Conservation (phyloP, 2,113 vertebrate genomes). For the Apus apus region DNA sequence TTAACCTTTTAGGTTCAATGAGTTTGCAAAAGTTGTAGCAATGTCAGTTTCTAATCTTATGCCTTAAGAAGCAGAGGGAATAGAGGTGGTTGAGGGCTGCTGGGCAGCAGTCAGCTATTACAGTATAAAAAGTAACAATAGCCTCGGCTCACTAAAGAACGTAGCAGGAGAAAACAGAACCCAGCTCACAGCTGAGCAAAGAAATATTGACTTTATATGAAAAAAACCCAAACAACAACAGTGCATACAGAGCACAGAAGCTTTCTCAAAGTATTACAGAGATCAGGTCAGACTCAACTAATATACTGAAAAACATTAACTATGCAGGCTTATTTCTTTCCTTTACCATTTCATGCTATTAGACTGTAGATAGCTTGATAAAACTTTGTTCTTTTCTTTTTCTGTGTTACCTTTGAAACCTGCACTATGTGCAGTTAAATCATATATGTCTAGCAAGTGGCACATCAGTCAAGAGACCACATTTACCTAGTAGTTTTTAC, state of each 20-base stretch:
- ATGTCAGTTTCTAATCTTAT: constrained; percentile 65
- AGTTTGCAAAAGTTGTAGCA: constrained; percentile 61
- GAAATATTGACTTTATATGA: constrained; percentile 53
- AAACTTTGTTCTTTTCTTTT: background rate
- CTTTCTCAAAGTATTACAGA: constrained; percentile 42
- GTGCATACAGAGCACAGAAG: constrained; percentile 1
- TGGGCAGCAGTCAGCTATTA: constrained; percentile 60
- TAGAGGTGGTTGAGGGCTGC: constrained; percentile 51
- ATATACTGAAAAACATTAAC: constrained; percentile 45
- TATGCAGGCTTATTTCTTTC: background rate
- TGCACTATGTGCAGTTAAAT: background rate
- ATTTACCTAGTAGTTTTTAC: background rate
- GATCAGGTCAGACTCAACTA: constrained; percentile 46
- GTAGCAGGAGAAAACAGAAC: constrained; percentile 52
- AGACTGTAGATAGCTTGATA: background rate
- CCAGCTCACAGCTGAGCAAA: background rate
- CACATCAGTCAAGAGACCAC: background rate
- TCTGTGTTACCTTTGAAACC: background rate
- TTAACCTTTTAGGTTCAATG: constrained; percentile 64
- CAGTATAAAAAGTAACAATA: constrained; percentile 56
- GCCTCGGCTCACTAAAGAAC: constrained; percentile 25
- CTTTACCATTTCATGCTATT: background rate
- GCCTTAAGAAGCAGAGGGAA: constrained; percentile 52
- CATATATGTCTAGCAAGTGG: background rate
- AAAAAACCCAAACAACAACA: background rate